A percentile compares a stretch with the other conserved stretches of the same genome.
phyloP scores from a whole-genome alignment of 2,888 invertebrate genomes.

The Busseola fusca region DNA sequence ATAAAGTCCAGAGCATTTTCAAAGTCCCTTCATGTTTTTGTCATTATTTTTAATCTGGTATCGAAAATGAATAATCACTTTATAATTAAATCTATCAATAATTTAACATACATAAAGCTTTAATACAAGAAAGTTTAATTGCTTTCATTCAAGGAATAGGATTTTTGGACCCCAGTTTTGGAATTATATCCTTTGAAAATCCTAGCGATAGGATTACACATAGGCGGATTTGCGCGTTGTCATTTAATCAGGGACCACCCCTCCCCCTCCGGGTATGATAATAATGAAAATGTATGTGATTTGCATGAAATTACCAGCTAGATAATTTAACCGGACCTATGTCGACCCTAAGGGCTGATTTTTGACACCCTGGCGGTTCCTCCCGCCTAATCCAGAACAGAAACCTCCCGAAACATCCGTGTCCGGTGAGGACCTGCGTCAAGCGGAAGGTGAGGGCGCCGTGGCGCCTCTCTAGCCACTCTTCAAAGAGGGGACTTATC shows the following conservation, averaged over 20 bases:
- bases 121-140: background rate
- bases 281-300: background rate
- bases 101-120: constrained; percentile 3
- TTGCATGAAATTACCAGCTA: background rate
- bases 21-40: background rate
- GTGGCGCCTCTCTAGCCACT: no score
- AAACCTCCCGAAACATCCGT: no score
- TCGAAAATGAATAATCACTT: background rate
- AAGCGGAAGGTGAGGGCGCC: no score
- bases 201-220: background rate
- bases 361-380: no score
- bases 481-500: no score
- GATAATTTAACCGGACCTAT: no score
- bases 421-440: no score
- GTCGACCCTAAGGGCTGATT: no score
- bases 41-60: no score
- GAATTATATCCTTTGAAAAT: background rate
- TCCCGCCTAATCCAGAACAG: no score
- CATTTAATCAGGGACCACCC: background rate
- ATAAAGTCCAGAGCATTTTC: background rate
- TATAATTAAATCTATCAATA: background rate
- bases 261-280: background rate
- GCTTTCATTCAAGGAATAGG: background rate
- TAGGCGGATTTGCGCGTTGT: background rate
- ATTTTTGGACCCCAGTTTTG: background rate